Evolutionary conservation across 2,888 invertebrate species (phyloP).

Genomic region (Heteromyza rotundicornis): DNA sequence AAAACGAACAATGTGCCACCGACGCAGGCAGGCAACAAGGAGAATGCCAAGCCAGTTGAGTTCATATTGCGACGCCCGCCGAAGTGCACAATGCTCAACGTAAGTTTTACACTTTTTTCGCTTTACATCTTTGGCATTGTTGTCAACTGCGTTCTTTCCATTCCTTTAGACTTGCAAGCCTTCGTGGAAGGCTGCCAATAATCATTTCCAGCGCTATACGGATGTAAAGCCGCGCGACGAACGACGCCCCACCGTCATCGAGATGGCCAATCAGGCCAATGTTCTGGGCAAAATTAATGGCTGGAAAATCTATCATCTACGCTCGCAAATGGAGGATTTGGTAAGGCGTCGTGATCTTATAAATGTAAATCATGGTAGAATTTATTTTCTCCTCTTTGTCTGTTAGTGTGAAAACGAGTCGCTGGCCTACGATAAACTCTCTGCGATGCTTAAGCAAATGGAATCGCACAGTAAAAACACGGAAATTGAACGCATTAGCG

Average conservation of each 20-base stretch:
- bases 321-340: constrained; percentile 91
- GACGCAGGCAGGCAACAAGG: constrained; percentile 47
- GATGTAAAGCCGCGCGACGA: constrained; percentile 92
- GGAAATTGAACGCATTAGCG: constrained; percentile 66
- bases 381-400: constrained; percentile 1
- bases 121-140: too few species aligned
- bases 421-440: constrained; percentile 59
- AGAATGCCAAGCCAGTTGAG: constrained; percentile 60
- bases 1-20: constrained; percentile 35
- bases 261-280: constrained; percentile 87
- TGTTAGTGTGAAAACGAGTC: constrained; percentile 66
- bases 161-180: constrained; percentile 70
- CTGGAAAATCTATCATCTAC: constrained; percentile 93
- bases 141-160: too few species aligned
- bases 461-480: constrained; percentile 64
- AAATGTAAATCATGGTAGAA: not conserved
- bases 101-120: constrained; percentile 37
- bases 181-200: constrained; percentile 75
- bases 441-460: constrained; percentile 59
- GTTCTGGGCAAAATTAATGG: constrained; percentile 88
- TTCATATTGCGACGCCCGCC: constrained; percentile 59
- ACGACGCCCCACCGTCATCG: constrained; percentile 82
- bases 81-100: constrained; percentile 57
- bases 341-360: constrained; percentile 64
- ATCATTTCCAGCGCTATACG: constrained; percentile 75